Evolutionary conservation across 2,113 vertebrate genomes (phyloP).

Genomic region (Dromiciops gliroides): DNA sequence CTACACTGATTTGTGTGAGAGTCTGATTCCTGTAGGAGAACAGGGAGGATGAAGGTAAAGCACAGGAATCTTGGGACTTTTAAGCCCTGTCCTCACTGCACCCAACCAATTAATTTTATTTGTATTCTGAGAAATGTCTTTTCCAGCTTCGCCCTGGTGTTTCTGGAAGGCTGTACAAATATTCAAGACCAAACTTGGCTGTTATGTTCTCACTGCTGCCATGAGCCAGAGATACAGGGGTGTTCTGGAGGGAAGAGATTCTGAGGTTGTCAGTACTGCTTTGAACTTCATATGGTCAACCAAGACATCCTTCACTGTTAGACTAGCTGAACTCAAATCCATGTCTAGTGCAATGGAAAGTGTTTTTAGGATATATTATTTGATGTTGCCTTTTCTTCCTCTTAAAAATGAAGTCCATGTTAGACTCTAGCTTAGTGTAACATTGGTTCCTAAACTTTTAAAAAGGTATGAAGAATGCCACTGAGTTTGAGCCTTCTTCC

Average conservation of each 20-base stretch:
- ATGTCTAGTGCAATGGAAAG: slow-evolving; percentile 82
- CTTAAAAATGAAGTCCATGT: slow-evolving; percentile 43
- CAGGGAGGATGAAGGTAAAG: slow-evolving; percentile 51
- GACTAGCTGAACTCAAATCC: slow-evolving; percentile 72
- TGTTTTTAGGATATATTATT: slow-evolving; percentile 56
- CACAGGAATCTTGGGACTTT: background rate
- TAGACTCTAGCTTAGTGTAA: slow-evolving; percentile 82
- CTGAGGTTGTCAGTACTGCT: slow-evolving; percentile 73
- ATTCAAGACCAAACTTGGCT: background rate
- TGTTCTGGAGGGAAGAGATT: too few relatives aligned
- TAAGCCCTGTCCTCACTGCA: too few relatives aligned
- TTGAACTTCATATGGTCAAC: slow-evolving; percentile 75
- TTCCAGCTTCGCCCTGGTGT: slow-evolving; percentile 73
- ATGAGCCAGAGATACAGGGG: background rate
- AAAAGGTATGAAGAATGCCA: too few relatives aligned
- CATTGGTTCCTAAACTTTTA: slow-evolving; percentile 79
- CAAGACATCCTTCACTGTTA: slow-evolving; percentile 60
- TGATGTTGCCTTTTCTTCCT: slow-evolving; percentile 49
- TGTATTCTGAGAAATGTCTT: slow-evolving; percentile 77
- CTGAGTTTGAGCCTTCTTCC: too few relatives aligned
- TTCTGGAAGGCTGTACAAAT: slow-evolving; percentile 43
- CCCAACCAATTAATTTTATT: slow-evolving; percentile 63
- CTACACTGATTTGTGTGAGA: slow-evolving; percentile 35
- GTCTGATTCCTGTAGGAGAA: slow-evolving; percentile 28
- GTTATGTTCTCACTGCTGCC: slow-evolving; percentile 18